Conservation (phyloP, 2,888 invertebrate species). For the Brachyptera risi region DNA sequence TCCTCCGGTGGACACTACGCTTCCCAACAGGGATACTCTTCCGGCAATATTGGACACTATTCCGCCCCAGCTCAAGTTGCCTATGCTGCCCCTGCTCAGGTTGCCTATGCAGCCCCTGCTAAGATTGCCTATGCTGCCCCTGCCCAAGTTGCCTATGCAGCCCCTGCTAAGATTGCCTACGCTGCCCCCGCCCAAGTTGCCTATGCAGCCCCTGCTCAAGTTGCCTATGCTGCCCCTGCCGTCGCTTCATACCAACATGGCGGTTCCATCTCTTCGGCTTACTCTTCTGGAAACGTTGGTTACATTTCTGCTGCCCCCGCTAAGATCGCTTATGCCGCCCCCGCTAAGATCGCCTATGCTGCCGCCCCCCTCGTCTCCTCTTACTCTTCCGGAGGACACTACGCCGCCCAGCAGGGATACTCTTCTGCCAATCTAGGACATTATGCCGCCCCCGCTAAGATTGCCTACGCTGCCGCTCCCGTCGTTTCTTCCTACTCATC, state of each 20-base stretch:
- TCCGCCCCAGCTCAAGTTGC: background rate
- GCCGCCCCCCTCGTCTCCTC: too few relatives aligned
- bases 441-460: background rate
- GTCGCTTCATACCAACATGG: background rate
- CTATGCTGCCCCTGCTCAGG: background rate
- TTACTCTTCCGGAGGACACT: too few relatives aligned
- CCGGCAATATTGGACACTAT: too few relatives aligned
- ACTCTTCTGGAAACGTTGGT: background rate
- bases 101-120: background rate
- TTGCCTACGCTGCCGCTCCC: background rate
- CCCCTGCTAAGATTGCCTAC: too few relatives aligned
- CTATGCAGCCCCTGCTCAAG: too few relatives aligned
- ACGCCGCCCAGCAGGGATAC: background rate
- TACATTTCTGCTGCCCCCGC: background rate
- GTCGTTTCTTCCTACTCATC: slow-evolving; percentile 4
- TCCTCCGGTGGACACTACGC: background rate
- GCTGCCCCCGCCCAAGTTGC: too few relatives aligned
- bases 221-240: too few relatives aligned
- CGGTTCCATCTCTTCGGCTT: too few relatives aligned
- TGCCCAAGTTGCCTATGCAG: too few relatives aligned
- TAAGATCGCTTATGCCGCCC: too few relatives aligned
- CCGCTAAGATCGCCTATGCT: too few relatives aligned
- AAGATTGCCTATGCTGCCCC: background rate
- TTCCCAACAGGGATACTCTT: too few relatives aligned
- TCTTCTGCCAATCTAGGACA: background rate